These are phyloP conservation scores for Dryomyza anilis DNA, from an alignment of 2,888 invertebrate genomes.

Conservation along the genomic window DNA sequence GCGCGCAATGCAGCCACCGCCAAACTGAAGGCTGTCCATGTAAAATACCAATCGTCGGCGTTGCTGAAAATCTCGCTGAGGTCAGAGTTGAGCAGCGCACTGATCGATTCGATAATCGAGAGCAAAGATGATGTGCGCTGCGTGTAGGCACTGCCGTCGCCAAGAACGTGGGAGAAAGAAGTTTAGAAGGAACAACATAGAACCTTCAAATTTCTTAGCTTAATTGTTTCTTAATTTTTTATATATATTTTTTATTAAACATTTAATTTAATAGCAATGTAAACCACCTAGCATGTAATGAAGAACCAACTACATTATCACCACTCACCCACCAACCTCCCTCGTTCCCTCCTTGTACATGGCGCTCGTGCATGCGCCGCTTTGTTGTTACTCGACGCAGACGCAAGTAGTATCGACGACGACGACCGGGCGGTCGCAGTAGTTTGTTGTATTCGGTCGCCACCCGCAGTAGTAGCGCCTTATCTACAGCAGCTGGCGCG, in stretches of 20 bases:
- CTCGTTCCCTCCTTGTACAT: neutral
- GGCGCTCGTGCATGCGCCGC: neutral
- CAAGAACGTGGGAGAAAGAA: neutral
- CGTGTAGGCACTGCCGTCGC: too few species aligned
- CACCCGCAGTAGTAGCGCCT: too few species aligned
- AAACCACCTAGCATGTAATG: slow-evolving; percentile 12
- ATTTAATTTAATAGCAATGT: slow-evolving; percentile 12
- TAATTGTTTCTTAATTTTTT: slow-evolving; percentile 30
- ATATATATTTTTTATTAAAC: slow-evolving; percentile 27
- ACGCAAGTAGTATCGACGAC: too few species aligned
- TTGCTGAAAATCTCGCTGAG: slow-evolving; percentile 70
- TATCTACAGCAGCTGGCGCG: too few species aligned
- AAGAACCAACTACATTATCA: neutral
- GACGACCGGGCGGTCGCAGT: too few species aligned
- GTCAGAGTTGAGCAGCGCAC: slow-evolving; percentile 64
- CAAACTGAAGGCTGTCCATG: slow-evolving; percentile 73
- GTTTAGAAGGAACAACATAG: too few species aligned
- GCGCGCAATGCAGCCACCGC: slow-evolving; percentile 72
- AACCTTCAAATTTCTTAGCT: slow-evolving; percentile 27
- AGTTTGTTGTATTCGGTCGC: too few species aligned
- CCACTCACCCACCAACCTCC: neutral
- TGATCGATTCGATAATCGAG: slow-evolving; percentile 52
- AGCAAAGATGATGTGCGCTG: too few species aligned
- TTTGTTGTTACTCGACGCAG: slow-evolving; percentile 9
- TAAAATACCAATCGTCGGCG: slow-evolving; percentile 69